Base-by-base conservation (phyloP, 2,113 vertebrate species). In the Strigops habroptila region DNA sequence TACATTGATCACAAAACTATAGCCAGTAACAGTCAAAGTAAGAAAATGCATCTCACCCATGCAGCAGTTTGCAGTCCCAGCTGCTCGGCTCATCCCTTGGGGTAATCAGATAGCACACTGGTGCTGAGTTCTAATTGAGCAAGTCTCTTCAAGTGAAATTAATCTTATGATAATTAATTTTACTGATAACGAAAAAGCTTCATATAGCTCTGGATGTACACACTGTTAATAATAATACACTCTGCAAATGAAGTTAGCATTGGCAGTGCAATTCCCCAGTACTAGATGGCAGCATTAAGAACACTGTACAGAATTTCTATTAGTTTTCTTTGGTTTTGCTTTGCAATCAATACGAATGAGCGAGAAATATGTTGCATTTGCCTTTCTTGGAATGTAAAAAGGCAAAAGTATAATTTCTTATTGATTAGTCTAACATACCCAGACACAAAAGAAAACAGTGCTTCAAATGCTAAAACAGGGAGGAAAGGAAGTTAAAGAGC, bases 331-430 rank as follows among this genome's bases (percentile, higher is more conserved):
- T 88, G 74, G 7, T 91, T 97, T 95, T 91, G 92, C 81, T 97
- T 95, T 91, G 76, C 81, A 88, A 68, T 98, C 95, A 3, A 96
- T 97, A 96, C 7, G 63, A 94, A 91, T 77, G 76, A 91, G 86
- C 82, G 82, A 97, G 92, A 96, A 97, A 94, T 97, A 95, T 68
- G 78, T 92, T 96, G 82, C 53, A 68, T 91, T 95, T 97, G 90
- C 79, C 75, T 97, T 96, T 76, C 84, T 93, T 97, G 93, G 91
- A 95, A 96, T 93, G 89, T 84, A 96, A 94, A 79, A 88, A 94
- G 62, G 91, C 81, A 86, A 79, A 97, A 92, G 80, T 93, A 91
- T 97, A 95, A 97, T 98, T 97, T 97, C 82, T 95, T 97, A 98
- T 97, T 95, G 98, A 98, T 97, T 94, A 83, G 55, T 85, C 96